Conservation (phyloP, 2,888 invertebrate genomes). For the Polietes domitor region DNA sequence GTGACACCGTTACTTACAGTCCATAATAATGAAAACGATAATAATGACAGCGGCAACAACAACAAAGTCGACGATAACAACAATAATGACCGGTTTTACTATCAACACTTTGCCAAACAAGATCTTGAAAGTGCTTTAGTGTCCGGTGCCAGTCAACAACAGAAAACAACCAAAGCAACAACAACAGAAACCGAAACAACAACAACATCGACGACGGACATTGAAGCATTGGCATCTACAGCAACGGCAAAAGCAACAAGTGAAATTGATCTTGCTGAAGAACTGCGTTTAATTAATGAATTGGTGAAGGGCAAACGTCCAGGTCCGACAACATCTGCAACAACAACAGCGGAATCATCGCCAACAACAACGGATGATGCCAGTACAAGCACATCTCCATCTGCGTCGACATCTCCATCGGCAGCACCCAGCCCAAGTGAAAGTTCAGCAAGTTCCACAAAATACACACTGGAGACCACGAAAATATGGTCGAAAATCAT, state of each 20-base stretch:
- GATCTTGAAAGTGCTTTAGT: constrained; percentile 32
- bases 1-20: constrained; percentile 68
- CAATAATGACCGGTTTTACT: constrained; percentile 74
- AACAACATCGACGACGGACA: constrained; percentile 34
- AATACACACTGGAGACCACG: constrained; percentile 30
- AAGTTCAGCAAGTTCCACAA: constrained; percentile 38
- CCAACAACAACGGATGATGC: constrained; percentile 49
- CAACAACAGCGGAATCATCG: constrained; percentile 57
- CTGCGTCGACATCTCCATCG: constrained; percentile 11
- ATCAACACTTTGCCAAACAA: constrained; percentile 61
- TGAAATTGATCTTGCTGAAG: constrained; percentile 74
- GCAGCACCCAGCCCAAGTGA: constrained; percentile 53
- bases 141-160: not conserved
- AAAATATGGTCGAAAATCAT: constrained; percentile 73
- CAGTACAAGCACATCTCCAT: too few species aligned
- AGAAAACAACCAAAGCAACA: not conserved
- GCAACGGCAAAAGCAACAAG: constrained; percentile 61
- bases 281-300: constrained; percentile 77
- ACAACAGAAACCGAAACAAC: constrained; percentile 9
- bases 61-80: constrained; percentile 42
- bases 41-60: constrained; percentile 13
- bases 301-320: constrained; percentile 75
- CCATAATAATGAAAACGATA: constrained; percentile 53
- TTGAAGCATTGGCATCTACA: constrained; percentile 39
- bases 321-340: constrained; percentile 66